phyloP scores from a whole-genome alignment of 2,113 vertebrate species.

The Paradoxurus hermaphroditus region DNA sequence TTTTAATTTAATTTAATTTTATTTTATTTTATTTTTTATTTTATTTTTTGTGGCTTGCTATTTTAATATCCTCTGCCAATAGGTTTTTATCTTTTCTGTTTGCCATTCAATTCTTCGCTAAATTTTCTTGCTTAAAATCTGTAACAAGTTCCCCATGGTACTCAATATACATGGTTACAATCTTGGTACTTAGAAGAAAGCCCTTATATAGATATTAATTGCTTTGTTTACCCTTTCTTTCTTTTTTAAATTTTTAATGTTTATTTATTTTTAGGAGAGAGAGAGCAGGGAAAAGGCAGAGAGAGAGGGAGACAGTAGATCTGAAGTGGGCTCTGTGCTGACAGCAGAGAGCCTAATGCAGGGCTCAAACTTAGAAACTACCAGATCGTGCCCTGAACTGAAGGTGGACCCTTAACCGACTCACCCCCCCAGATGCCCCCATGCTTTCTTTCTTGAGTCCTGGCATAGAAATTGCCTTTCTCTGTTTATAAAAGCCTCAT shows the following conservation, averaged over 20 bases:
- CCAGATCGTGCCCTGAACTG: too few species aligned
- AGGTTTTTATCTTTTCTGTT: not conserved
- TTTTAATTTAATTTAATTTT: not conserved
- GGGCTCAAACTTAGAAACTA: too few species aligned
- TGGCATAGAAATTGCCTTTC: not conserved
- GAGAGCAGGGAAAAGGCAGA: too few species aligned
- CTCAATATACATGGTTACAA: not conserved
- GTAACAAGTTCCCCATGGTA: not conserved
- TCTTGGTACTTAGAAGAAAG: not conserved
- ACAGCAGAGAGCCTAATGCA: too few species aligned
- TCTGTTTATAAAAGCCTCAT: not conserved
- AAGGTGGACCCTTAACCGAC: too few species aligned
- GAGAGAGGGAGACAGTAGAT: too few species aligned
- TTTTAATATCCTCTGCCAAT: not conserved
- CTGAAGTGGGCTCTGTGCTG: too few species aligned
- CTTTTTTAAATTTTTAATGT: not conserved
- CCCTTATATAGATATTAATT: not conserved
- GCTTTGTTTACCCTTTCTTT: not conserved
- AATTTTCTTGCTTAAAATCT: not conserved
- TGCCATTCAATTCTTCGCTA: not conserved
- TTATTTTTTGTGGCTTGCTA: too few species aligned
- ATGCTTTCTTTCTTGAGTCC: not conserved
- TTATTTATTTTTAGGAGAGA: too few species aligned
- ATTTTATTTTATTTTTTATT: too few species aligned
- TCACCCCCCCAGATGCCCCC: too few species aligned